Evolutionary conservation across 2,113 vertebrate genomes (phyloP), one percentile per base, ranked within the genome.

Genomic region (Murina feae): DNA sequence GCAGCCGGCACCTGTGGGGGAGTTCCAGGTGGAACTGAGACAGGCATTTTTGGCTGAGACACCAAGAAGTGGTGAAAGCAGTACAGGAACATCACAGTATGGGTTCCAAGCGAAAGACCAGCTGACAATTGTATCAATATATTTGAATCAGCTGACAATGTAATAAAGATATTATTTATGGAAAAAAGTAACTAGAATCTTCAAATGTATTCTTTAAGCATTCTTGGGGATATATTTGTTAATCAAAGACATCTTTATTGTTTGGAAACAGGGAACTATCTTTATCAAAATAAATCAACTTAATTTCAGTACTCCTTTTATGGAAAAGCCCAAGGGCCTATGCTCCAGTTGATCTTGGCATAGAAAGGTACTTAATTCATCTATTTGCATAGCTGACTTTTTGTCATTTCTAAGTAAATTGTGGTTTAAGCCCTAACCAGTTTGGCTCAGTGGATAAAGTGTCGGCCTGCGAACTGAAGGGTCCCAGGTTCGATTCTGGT

Each of bases 241-340:
- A 63, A 97, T 93, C 58, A 96, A 60, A 95, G n/a, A 68, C 0
- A 85, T 81, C 44, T 96, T 96, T 88, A 88, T 10, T 86, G 25
- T 76, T 79, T 96, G 44, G 53, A 97, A 96, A 82, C 10, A 89
- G 32, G 47, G 32, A 97, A 53, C 96, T 90, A 37, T 39, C 81
- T 96, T 95, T 53, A 88, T 76, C 39, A 91, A 96, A 96, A 97
- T 97, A 97, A 97, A 98, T 96, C 83, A 79, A 83, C 5, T 18
- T 51, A 78, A 81, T 96, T 75, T 84, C 17, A 89, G 44, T 95
- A 96, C 49, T 72, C 71, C 30, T 79, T 80, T 95, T 84, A 88
- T 91, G 55, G 1, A 81, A 53, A 93, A 53, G 68, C 86, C 94
- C 92, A 96, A 92, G 44, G 90, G 30, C 44, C 60, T 37, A 0